Conservation (phyloP, 1,140 invertebrate genomes). For the Pseudoatta argentina region DNA sequence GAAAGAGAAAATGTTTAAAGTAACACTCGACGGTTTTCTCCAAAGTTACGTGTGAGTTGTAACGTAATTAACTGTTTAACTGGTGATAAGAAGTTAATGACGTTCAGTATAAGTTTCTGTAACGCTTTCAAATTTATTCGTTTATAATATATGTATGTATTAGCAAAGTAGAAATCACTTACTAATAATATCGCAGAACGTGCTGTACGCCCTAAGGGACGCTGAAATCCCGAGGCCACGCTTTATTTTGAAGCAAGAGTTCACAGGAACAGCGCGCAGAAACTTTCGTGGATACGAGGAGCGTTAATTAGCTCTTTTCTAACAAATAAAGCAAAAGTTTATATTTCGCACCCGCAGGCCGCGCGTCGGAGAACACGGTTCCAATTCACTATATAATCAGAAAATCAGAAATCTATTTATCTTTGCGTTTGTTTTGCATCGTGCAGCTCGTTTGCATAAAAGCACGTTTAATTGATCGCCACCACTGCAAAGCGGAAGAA, state of each 20-base stretch:
- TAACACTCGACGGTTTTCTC: background rate
- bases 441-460: slow-evolving; percentile 18
- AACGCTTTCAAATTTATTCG: background rate
- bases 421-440: slow-evolving; percentile 25
- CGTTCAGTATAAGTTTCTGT: background rate
- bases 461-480: slow-evolving; percentile 53
- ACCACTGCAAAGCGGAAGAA: slow-evolving; percentile 19
- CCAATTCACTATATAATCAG: slow-evolving; percentile 11
- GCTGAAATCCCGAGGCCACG: background rate
- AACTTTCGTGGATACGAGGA: background rate
- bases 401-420: slow-evolving; percentile 28
- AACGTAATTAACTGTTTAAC: background rate
- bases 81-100: background rate
- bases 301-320: slow-evolving; percentile 42
- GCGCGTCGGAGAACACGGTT: background rate
- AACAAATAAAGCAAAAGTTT: slow-evolving; percentile 42
- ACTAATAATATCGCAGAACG: background rate
- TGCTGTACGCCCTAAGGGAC: background rate
- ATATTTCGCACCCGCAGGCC: background rate
- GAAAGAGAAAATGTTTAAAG: background rate
- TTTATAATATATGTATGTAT: slow-evolving; percentile 1
- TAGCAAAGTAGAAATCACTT: background rate
- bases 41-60: background rate
- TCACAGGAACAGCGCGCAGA: background rate
- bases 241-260: slow-evolving; percentile 21